Evolutionary conservation across 1,140 invertebrate genomes (phyloP).

Genomic region (Lutraria rhynchaena): DNA sequence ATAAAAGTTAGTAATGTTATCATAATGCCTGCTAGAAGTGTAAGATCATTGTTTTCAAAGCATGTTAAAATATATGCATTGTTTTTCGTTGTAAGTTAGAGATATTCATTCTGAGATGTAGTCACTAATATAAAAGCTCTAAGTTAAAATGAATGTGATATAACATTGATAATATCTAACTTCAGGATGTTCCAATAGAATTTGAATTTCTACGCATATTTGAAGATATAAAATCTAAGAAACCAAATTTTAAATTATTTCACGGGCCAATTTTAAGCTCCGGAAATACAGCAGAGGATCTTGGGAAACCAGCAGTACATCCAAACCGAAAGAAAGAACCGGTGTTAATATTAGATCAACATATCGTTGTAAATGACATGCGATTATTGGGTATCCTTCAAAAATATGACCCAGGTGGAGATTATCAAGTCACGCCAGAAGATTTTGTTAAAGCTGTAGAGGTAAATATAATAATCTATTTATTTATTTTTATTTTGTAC

Average conservation of each 20-base stretch:
- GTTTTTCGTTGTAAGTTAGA: too few relatives aligned
- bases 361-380: constrained; percentile 79
- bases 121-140: too few relatives aligned
- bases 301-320: constrained; percentile 78
- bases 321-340: constrained; percentile 72
- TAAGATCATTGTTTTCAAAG: too few relatives aligned
- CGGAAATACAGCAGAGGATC: constrained; percentile 79
- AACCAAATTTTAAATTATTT: constrained; percentile 72
- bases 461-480: constrained; percentile 63
- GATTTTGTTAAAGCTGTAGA: constrained; percentile 77
- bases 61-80: too few relatives aligned
- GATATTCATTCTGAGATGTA: too few relatives aligned
- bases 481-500: too few relatives aligned
- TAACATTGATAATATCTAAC: background rate
- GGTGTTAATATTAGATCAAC: constrained; percentile 77
- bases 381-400: constrained; percentile 77
- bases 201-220: constrained; percentile 79
- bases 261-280: constrained; percentile 77
- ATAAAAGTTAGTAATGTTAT: too few relatives aligned
- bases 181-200: constrained; percentile 80
- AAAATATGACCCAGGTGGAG: constrained; percentile 73
- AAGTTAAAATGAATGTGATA: too few relatives aligned
- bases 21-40: too few relatives aligned
- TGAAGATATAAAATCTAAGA: constrained; percentile 77
- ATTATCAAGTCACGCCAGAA: constrained; percentile 72